These are phyloP conservation scores for Drosophila triauraria DNA, from an alignment of 1,140 invertebrate species.

Conservation along the genomic window DNA sequence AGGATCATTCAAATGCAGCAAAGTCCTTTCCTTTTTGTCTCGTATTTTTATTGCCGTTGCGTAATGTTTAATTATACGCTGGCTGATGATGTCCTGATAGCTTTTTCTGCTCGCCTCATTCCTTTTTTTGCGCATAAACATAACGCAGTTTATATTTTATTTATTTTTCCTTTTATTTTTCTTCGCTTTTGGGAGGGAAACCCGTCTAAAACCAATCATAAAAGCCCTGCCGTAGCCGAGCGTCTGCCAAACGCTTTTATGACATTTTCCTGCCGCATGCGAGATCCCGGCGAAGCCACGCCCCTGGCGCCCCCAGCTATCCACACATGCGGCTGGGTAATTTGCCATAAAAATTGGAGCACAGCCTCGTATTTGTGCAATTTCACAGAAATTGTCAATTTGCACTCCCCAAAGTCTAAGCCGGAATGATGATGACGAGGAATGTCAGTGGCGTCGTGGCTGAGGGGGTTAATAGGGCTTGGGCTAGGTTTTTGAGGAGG, in stretches of 20 bases:
- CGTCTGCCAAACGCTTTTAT: slow-evolving; percentile 71
- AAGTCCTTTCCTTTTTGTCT: slow-evolving; percentile 21
- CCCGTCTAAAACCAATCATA: slow-evolving; percentile 70
- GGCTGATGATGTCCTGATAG: slow-evolving; percentile 66
- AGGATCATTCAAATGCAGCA: slow-evolving; percentile 25
- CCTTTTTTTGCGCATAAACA: slow-evolving; percentile 68
- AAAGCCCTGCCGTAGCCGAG: slow-evolving; percentile 61
- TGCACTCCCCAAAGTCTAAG: slow-evolving; percentile 79
- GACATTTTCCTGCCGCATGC: slow-evolving; percentile 49
- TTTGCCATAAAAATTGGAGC: slow-evolving; percentile 79
- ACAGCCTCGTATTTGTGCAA: slow-evolving; percentile 78
- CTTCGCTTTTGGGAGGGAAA: slow-evolving; percentile 26
- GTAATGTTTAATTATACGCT: slow-evolving; percentile 77
- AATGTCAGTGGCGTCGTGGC: slow-evolving; percentile 10
- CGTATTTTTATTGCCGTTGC: slow-evolving; percentile 59
- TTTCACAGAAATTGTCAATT: slow-evolving; percentile 83
- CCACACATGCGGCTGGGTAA: slow-evolving; percentile 67
- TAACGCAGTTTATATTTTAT: slow-evolving; percentile 84
- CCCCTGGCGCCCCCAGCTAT: slow-evolving; percentile 26
- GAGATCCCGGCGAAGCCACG: slow-evolving; percentile 26
- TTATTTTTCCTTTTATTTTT: slow-evolving; percentile 59
- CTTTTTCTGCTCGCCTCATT: slow-evolving; percentile 15
- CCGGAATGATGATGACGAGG: slow-evolving; percentile 38
- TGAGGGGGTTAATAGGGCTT: not conserved
- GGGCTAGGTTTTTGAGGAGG: slow-evolving; percentile 1